phyloP scores from a whole-genome alignment of 2,113 vertebrate species.

The Chroicocephalus ridibundus region DNA sequence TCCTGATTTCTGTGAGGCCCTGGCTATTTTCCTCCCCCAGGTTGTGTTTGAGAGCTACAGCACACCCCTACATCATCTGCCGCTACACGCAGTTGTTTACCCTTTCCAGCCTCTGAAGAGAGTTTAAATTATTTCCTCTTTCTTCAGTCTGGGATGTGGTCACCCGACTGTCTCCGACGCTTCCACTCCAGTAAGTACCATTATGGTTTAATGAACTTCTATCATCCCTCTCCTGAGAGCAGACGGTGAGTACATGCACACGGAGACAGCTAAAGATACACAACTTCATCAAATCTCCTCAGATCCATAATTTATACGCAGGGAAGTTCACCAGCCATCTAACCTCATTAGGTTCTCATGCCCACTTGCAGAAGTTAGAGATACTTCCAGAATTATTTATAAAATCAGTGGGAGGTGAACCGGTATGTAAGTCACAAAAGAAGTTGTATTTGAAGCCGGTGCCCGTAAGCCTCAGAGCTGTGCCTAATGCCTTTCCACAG shows the following conservation, averaged over 20 bases:
- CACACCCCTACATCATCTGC: background rate
- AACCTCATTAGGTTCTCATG: background rate
- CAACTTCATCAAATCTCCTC: background rate
- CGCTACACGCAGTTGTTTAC: background rate
- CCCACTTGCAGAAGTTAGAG: background rate
- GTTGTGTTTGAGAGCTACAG: background rate
- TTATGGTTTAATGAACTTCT: background rate
- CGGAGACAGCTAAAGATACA: background rate
- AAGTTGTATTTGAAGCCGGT: background rate
- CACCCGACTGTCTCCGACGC: background rate
- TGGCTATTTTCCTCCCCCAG: background rate
- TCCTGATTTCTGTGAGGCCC: background rate
- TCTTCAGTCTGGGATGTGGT: constrained; percentile 25
- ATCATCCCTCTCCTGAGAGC: background rate
- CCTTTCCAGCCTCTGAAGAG: background rate
- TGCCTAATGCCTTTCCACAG: too few species aligned
- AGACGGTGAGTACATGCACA: background rate
- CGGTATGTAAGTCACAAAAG: background rate
- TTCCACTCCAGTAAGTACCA: constrained; percentile 32
- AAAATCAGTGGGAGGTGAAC: background rate
- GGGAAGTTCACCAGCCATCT: constrained; percentile 14
- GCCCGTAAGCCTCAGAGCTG: background rate
- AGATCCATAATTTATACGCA: background rate
- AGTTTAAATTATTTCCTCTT: background rate
- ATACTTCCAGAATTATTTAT: background rate